Conservation (phyloP, 2,888 invertebrate genomes). For the Lasioglossum figueresi region DNA sequence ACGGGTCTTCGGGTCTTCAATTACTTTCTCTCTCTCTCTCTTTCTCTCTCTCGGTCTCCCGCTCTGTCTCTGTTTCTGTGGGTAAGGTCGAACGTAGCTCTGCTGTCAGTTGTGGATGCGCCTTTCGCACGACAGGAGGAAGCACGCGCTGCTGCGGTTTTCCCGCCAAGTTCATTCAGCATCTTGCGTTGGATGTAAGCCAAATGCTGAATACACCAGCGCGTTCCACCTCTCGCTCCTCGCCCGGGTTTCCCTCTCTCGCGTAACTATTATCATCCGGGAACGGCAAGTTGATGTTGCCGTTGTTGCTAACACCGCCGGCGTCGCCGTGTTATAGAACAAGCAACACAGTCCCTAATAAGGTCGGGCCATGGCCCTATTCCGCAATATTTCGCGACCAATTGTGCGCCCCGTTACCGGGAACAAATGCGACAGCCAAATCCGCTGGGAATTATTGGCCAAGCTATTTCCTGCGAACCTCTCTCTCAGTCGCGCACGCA, state of each 20-base stretch:
- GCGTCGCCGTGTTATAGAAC: constrained; percentile 39
- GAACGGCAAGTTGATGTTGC: constrained; percentile 60
- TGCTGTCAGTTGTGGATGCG: constrained; percentile 56
- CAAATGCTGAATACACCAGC: constrained; percentile 78
- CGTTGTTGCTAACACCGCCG: constrained; percentile 42
- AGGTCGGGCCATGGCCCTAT: constrained; percentile 74
- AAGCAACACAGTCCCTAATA: constrained; percentile 69
- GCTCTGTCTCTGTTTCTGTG: background rate
- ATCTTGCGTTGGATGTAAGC: constrained; percentile 81
- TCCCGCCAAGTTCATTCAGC: constrained; percentile 83
- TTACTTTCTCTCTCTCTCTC: constrained; percentile 15
- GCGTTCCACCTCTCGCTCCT: constrained; percentile 25
- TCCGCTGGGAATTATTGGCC: constrained; percentile 74
- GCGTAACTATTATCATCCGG: constrained; percentile 53
- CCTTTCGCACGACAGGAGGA: constrained; percentile 57
- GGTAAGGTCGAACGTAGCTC: constrained; percentile 42
- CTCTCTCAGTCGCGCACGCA: constrained; percentile 6
- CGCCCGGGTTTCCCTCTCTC: constrained; percentile 29
- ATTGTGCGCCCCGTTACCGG: constrained; percentile 72
- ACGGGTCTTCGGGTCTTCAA: constrained; percentile 32
- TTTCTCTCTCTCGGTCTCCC: background rate
- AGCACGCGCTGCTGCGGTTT: constrained; percentile 73
- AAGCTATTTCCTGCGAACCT: constrained; percentile 33
- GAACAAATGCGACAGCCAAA: constrained; percentile 76
- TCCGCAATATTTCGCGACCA: constrained; percentile 76